Evolutionary conservation across 2,797 vertebrate species (phyloP), one percentile per base, ranked within the genome.

Genomic region (Botia kubotai): DNA sequence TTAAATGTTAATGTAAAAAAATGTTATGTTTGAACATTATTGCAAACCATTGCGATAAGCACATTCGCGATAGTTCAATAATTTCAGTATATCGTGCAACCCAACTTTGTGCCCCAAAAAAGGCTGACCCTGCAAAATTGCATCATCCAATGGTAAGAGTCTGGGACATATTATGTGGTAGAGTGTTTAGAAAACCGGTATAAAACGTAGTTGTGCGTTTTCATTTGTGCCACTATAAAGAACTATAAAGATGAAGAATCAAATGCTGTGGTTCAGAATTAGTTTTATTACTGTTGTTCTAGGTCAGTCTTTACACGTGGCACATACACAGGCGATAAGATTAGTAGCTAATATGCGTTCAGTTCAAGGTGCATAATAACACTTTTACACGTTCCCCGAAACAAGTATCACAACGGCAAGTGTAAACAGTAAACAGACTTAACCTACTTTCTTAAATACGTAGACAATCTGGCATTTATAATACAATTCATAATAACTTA

Each of bases 211-310:
- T 33, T 33, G 23, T 26, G 23, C 23, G 23, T 26, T 26, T 26
- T 26, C 4, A n/a, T 55, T 55, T 55, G 6, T 55, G 52, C 17
- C 7, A 6, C 17, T 55, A n/a, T 60, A 2, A 16, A 26, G 23
- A 14, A 16, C 13, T 62, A 29, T 13, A 65, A 36, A 65, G 46
- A 67, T 50, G 77, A 85, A 83, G 74, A 48, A 36, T 86, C 79
- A 11, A 75, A 83, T 84, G 75, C 13, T 62, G 33, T 69, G n/a
- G 26, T 43, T 78, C 12, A 63, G 13, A 62, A 62, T 79, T 72
- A 39, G 46, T 3, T 46, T 46, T 11, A 46, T 46, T 10, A 46
- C 4, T 2, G 13, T 63, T 58, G 43, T 21, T 55, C 17, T 58
- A 23, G 14, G 14, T 29, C 21, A 48, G 33, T 62, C 21, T 60